Evolutionary conservation across 2,797 vertebrate species (phyloP), one percentile per base, ranked within the genome.

Genomic region (Iguana delicatissima): DNA sequence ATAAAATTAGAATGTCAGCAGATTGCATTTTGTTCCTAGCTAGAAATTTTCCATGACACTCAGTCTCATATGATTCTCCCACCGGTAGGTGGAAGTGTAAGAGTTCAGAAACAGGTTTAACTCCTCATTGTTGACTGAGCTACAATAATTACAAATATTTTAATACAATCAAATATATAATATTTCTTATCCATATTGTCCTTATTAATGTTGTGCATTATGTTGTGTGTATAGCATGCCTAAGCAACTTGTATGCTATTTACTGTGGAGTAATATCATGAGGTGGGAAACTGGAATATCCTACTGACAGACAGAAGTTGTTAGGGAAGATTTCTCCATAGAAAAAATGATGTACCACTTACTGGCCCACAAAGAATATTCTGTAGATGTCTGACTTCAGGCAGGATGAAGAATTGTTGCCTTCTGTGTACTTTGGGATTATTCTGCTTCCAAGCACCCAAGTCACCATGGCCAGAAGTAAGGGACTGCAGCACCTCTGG

Each of bases 221-320:
- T 42, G 42, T 42, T 46, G 42, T 46, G 42, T 46, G 42, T 46
- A 86, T 29, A 57, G 6, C n/a, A 57, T 74, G n/a, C 6, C 16
- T 38, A 38, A 46, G 46, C 38, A 38, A 35, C 24, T 57, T 57
- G 50, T 22, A 52, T 4, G 46, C 46, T 85, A 72, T 16, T 72
- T 50, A 10, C 69, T 50, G 26, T 85, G 46, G 20, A 73, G 38
- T 55, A 24, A 74, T 74, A 20, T 73, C 32, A 85, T 74, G 10
- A 69, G 32, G 64, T 4, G 5, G 64, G 64, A 83, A 10, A 85
- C 52, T 74, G 85, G 86, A 84, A 87, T 90, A 91, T 6, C 1
- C 85, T 88, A 16, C 85, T 90, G 72, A 38, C 38, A 62, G 20
- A 73, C 88, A 52, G 35, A 90, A 2, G 46, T 86, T 89, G 90